Evolutionary conservation across 2,888 invertebrate genomes (phyloP).

Genomic region (Cheilosia scutellata): DNA sequence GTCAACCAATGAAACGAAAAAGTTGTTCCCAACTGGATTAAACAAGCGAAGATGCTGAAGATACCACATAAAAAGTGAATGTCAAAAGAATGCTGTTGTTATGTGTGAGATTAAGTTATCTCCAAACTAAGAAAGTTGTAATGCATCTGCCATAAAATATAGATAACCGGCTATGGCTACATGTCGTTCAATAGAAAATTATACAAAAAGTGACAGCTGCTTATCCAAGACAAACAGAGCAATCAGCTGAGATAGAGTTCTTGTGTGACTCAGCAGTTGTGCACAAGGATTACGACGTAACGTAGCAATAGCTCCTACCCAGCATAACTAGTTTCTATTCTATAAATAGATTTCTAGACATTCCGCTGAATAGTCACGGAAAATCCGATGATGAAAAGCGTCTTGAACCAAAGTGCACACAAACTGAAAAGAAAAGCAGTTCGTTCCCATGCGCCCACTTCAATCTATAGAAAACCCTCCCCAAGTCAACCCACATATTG

Average conservation of each 20-base stretch:
- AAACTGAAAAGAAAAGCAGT: neutral
- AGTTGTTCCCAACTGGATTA: neutral
- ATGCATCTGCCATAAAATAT: constrained; percentile 42
- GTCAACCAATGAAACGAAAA: neutral
- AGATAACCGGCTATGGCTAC: neutral
- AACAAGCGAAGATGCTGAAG: neutral
- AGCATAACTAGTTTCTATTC: neutral
- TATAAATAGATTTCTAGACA: neutral
- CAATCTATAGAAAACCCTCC: too few relatives aligned
- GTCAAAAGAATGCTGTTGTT: constrained; percentile 9
- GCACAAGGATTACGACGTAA: constrained; percentile 1
- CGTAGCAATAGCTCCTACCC: neutral
- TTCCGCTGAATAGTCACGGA: neutral
- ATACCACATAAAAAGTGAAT: constrained; percentile 54
- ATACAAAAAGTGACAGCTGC: constrained; percentile 6
- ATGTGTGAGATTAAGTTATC: constrained; percentile 34
- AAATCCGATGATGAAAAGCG: neutral
- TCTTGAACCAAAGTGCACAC: neutral
- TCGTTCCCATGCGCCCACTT: neutral
- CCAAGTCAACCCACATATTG: neutral
- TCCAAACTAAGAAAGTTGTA: constrained; percentile 53
- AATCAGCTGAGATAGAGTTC: neutral
- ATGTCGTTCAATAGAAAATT: neutral
- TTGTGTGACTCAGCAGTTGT: neutral
- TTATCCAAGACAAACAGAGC: neutral